A percentile compares a stretch with the other conserved stretches of the same genome.
Evolutionary conservation across 2,113 vertebrate genomes (phyloP).

Genomic region (Macaca fascicularis): DNA sequence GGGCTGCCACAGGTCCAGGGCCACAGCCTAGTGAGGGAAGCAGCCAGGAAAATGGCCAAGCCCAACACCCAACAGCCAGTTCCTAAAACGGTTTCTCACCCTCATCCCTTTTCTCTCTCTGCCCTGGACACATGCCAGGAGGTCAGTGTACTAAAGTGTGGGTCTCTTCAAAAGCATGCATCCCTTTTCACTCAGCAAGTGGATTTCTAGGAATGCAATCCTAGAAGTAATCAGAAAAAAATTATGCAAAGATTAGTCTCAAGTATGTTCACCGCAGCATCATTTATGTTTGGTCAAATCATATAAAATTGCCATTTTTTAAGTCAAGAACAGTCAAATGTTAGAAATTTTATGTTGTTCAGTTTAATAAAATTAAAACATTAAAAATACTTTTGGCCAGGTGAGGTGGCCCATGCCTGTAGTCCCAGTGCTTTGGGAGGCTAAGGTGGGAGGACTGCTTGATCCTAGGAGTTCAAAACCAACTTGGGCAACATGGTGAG

Average conservation of each 20-base stretch:
- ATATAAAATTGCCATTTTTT: not conserved
- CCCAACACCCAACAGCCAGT: not conserved
- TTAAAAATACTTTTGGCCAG: not conserved
- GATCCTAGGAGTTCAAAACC: too few relatives aligned
- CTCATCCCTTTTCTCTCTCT: not conserved
- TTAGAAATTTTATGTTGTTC: constrained; percentile 11
- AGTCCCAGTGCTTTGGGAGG: too few relatives aligned
- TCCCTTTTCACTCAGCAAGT: not conserved
- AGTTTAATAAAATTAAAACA: not conserved
- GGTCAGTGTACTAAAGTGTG: not conserved
- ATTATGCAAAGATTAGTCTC: not conserved
- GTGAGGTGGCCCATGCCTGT: too few relatives aligned
- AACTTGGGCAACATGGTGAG: too few relatives aligned
- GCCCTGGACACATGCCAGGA: not conserved
- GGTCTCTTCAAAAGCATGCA: not conserved
- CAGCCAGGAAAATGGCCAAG: not conserved
- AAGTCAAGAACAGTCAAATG: not conserved
- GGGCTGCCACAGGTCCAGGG: not conserved
- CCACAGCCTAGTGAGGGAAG: not conserved
- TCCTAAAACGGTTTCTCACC: not conserved
- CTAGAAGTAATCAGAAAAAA: not conserved
- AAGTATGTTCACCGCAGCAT: not conserved
- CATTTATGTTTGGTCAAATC: not conserved
- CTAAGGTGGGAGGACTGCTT: too few relatives aligned
- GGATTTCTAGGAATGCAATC: not conserved